Evolutionary conservation across 1,140 invertebrate genomes (phyloP).

Genomic region (Listronotus bonariensis): DNA sequence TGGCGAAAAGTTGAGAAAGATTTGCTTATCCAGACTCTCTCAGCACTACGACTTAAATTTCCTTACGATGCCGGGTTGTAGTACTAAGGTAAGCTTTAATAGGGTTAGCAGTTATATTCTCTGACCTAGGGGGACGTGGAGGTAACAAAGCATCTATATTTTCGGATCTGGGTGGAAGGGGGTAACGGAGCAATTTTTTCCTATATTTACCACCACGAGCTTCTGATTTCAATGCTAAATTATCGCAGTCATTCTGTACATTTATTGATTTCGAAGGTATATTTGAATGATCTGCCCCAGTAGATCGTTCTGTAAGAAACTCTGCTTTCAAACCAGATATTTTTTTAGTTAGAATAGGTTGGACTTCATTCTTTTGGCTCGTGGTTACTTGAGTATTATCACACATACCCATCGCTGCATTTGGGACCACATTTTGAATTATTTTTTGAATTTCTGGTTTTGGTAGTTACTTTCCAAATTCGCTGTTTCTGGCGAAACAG

Average conservation of each 20-base stretch:
- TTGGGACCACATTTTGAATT: neutral
- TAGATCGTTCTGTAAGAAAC: neutral
- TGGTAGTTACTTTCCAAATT: too few relatives aligned
- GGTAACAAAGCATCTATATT: conserved; percentile 45
- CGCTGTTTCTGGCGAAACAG: too few relatives aligned
- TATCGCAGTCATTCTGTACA: neutral
- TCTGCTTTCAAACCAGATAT: neutral
- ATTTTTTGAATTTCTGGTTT: neutral
- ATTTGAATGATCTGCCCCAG: neutral
- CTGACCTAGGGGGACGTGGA: conserved; percentile 28
- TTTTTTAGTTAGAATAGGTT: neutral
- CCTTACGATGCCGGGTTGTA: conserved; percentile 52
- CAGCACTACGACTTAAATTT: conserved; percentile 34
- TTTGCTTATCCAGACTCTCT: conserved; percentile 39
- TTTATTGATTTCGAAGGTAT: neutral
- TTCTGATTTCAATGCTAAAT: conserved; percentile 13
- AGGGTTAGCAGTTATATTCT: conserved; percentile 14
- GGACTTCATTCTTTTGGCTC: too few relatives aligned
- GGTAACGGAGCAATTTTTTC: conserved; percentile 51
- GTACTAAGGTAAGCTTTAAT: conserved; percentile 52
- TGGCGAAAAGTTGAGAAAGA: conserved; percentile 48
- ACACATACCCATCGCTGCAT: neutral
- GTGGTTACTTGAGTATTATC: too few relatives aligned
- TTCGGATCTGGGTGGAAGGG: conserved; percentile 29
- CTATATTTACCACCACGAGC: conserved; percentile 53